Base-by-base conservation (phyloP, 2,888 invertebrate genomes). In the Hermodice carunculata region DNA sequence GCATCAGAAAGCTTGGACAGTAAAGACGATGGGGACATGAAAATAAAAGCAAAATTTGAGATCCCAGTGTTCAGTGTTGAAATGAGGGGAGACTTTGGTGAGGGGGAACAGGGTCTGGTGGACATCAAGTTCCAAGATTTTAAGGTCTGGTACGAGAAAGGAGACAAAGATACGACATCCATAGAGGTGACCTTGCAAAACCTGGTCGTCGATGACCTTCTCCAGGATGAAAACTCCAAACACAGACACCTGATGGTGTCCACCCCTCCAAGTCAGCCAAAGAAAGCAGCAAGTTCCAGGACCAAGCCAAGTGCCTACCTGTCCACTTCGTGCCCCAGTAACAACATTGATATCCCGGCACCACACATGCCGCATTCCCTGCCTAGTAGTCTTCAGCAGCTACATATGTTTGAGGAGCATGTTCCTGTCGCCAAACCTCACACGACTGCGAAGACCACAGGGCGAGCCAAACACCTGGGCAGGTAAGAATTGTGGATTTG, bases 151-250 rank as follows among this genome's bases (percentile, higher is more conserved):
- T 93, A 92, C 81, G 91, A 92, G 69, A 91, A 91, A 73, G 87
- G 89, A 63, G 91, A 91, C 70, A 88, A 88, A 26, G 90, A 90
- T 76, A 92, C 93, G 82, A 93, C 93, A 3, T 90, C 90, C 73
- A 89, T 94, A 58, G 91, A 93, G 40, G 64, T 86, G 3, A 92
- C 94, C 0, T 87, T 97, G 6, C 91, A 93, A 72, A 94, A 96
- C 0, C 90, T 97, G 26, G 89, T 93, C 3, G 94, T 97, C 93
- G 96, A 96, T 85, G 96, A 97, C 87, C 88, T 96, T 3, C 89
- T 93, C 6, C 92, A 93, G 79, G 90, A 92, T 1, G 89, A 90
- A 24, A 92, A 92, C 46, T 93, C 94, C 0, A 91, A 91, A 76
- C 93, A 94, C 86, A 90, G 95, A 37, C 91, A 91, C 82, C 92